These are phyloP conservation scores for Torymus texanus DNA, from an alignment of 2,888 invertebrate genomes.

Conservation along the genomic window DNA sequence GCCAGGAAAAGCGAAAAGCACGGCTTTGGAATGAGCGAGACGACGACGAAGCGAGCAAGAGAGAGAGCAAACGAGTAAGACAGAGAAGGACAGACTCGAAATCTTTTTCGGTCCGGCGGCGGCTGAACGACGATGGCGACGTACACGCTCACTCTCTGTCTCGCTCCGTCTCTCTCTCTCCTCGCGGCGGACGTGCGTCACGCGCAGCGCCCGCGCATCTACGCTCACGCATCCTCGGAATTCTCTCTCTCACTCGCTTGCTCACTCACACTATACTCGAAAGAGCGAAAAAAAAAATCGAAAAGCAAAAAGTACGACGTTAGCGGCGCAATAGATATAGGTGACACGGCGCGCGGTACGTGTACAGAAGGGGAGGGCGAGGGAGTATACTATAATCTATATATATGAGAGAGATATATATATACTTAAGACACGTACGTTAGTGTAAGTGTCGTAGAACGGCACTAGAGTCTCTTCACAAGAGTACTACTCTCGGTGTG, in stretches of 20 bases:
- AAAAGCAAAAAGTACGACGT: too few relatives aligned
- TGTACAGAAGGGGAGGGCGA: too few relatives aligned
- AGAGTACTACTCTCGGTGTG: too few relatives aligned
- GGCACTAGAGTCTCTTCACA: neutral
- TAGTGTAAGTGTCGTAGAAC: neutral
- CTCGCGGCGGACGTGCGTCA: constrained; percentile 54
- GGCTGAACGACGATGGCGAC: neutral
- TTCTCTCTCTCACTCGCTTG: constrained; percentile 59
- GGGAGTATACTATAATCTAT: too few relatives aligned
- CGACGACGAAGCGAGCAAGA: neutral
- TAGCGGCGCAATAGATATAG: too few relatives aligned
- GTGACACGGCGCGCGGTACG: too few relatives aligned
- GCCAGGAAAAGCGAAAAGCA: constrained; percentile 8
- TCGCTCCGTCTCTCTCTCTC: neutral
- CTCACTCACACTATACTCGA: too few relatives aligned
- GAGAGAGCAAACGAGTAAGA: neutral
- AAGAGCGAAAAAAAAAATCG: too few relatives aligned
- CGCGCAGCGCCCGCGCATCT: constrained; percentile 3
- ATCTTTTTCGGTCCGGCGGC: constrained; percentile 18
- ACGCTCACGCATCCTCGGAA: neutral
- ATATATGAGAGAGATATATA: too few relatives aligned
- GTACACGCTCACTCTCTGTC: neutral
- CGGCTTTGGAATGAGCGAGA: neutral
- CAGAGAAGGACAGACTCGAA: neutral
- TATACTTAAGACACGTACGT: neutral